Conservation (phyloP, 2,888 invertebrate species). For the Elmis aenea region DNA sequence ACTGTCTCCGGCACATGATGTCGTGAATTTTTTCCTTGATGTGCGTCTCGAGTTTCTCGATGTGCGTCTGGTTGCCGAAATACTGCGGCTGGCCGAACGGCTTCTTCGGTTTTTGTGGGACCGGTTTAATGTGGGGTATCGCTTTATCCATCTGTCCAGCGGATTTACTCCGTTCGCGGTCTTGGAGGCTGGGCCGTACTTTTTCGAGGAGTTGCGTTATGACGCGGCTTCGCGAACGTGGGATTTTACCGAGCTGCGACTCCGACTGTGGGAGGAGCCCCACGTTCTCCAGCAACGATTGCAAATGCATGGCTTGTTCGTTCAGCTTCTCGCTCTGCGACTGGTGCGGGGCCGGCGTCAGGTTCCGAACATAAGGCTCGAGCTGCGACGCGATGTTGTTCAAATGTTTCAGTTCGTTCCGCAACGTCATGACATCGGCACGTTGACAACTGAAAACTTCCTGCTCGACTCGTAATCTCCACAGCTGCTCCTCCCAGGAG, state of each 20-base stretch:
- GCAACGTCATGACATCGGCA: constrained; percentile 59
- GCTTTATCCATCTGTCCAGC: constrained; percentile 39
- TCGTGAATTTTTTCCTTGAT: constrained; percentile 48
- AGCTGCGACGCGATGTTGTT: constrained; percentile 59
- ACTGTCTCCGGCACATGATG: constrained; percentile 42
- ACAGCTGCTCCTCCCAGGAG: constrained; percentile 69
- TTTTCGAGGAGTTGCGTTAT: constrained; percentile 55
- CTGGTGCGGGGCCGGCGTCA: constrained; percentile 40
- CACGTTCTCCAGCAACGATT: constrained; percentile 52
- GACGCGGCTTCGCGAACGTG: constrained; percentile 46
- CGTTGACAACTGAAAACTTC: constrained; percentile 55
- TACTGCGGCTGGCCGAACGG: constrained; percentile 20
- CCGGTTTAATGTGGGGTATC: constrained; percentile 19
- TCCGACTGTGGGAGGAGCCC: constrained; percentile 42
- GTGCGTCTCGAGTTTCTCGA: constrained; percentile 45
- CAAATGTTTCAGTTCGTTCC: constrained; percentile 61
- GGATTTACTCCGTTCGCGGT: constrained; percentile 43
- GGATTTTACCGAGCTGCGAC: constrained; percentile 39
- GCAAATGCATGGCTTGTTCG: constrained; percentile 50
- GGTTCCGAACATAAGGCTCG: constrained; percentile 60
- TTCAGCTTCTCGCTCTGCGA: constrained; percentile 33
- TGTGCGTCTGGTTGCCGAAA: constrained; percentile 36
- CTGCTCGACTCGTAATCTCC: constrained; percentile 65
- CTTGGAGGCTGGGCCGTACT: constrained; percentile 45
- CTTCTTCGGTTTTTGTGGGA: constrained; percentile 26